These are phyloP conservation scores for Meandrina meandrites DNA, from an alignment of 92 coral and sea anemone species.

Conservation along the genomic window DNA sequence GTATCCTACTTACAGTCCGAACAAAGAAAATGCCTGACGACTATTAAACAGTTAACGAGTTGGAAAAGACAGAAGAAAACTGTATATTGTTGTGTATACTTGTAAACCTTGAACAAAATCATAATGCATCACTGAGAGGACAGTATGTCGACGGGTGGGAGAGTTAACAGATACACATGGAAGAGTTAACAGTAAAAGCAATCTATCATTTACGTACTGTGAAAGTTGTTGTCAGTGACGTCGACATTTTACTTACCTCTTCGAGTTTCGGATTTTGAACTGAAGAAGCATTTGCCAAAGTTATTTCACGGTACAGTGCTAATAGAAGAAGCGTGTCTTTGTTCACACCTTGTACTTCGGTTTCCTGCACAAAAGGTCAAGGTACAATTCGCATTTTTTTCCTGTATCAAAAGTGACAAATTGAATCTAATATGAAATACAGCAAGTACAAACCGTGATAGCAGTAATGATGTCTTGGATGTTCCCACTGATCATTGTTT, in stretches of 20 bases:
- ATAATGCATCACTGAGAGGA: background rate
- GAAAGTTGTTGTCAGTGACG: background rate
- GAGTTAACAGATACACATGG: background rate
- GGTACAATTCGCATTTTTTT: background rate
- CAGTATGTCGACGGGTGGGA: background rate
- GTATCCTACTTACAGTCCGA: background rate
- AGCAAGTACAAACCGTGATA: constrained; percentile 22
- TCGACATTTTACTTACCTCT: constrained; percentile 4
- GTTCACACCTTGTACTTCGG: constrained; percentile 9
- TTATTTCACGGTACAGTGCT: constrained; percentile 42
- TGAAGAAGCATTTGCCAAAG: constrained; percentile 28
- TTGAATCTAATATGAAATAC: background rate
- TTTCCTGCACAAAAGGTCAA: constrained; percentile 3
- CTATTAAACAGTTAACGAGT: too few relatives aligned
- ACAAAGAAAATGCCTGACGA: too few relatives aligned
- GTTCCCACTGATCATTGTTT: constrained; percentile 49
- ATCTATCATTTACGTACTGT: background rate
- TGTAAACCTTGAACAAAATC: background rate
- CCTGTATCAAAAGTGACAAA: background rate
- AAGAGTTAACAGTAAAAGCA: background rate
- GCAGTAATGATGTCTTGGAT: constrained; percentile 25
- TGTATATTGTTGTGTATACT: too few relatives aligned
- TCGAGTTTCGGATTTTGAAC: background rate
- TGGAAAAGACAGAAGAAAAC: background rate
- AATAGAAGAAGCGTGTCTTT: constrained; percentile 33